Percentiles rank a stretch among this genome's conserved stretches.
Evolutionary conservation across 2,888 invertebrate species (phyloP).

Genomic region (Baccha elongata): DNA sequence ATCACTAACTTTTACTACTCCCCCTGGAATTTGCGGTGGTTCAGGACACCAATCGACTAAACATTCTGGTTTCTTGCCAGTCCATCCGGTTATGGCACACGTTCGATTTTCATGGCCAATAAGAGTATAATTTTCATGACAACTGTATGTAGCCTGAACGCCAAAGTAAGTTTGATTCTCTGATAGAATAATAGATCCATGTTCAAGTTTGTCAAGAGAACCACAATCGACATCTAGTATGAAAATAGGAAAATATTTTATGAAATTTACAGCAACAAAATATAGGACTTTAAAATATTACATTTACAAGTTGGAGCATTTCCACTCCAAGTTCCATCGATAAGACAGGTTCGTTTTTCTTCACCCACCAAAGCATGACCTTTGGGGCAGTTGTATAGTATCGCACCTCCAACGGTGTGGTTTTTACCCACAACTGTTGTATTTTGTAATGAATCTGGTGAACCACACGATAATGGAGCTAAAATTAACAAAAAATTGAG

Average conservation of each 20-base stretch:
- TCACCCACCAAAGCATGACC: conserved; percentile 91
- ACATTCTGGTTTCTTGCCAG: conserved; percentile 90
- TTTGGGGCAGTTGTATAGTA: conserved; percentile 90
- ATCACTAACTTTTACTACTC: conserved; percentile 87
- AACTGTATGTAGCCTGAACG: conserved; percentile 89
- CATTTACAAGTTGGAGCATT: conserved; percentile 93
- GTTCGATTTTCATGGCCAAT: conserved; percentile 88
- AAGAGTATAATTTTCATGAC: conserved; percentile 93
- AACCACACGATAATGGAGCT: conserved; percentile 94
- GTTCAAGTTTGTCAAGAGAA: conserved; percentile 86
- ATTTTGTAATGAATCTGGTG: conserved; percentile 92
- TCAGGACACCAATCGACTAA: conserved; percentile 94
- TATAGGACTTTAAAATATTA: conserved; percentile 82
- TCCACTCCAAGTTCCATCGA: conserved; percentile 92
- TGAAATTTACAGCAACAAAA: not conserved
- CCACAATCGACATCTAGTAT: conserved; percentile 95
- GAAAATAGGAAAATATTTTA: conserved; percentile 63
- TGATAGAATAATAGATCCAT: conserved; percentile 87
- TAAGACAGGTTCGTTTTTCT: conserved; percentile 86
- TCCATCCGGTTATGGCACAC: conserved; percentile 92
- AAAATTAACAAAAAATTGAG: conserved; percentile 74
- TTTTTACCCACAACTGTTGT: conserved; percentile 90
- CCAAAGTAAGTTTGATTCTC: conserved; percentile 91
- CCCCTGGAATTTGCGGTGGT: conserved; percentile 90
- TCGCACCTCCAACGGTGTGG: conserved; percentile 87